Base-by-base conservation (phyloP, 2,797 vertebrate genomes). In the Rhinella marina region DNA sequence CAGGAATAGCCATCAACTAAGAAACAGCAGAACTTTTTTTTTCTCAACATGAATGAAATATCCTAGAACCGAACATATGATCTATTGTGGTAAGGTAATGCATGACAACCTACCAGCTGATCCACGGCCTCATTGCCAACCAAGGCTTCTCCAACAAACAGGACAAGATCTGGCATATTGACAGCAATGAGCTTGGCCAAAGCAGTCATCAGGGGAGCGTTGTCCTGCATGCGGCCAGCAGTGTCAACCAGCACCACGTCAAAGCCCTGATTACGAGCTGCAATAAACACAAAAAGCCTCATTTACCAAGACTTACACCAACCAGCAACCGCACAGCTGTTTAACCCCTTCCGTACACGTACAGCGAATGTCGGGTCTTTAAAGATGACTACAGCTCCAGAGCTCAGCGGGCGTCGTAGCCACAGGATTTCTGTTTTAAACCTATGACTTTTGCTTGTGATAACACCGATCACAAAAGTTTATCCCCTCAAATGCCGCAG, bases 231-330 rank as follows among this genome's bases (percentile, higher is more conserved):
- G 82, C 98, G 98, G 85, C 98, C 98, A 0, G 98, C 98, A 0
- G 98, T 99, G 94, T 99, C 98, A 94, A 99, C 98, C 95, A 99
- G 93, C 88, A 99, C 98, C 93, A 99, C 98, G 0, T 99, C 97
- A 50, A 98, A 98, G 32, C 92, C 94, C 93, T 99, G 98, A 93
- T 98, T 98, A 29, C 98, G 97, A 66, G 98, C 98, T 99, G 91
- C 2, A 78, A 1, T 25, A 16, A 4, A 29, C 27, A 32, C 27
- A 70, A 6, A 25, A 1, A 29, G 14, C 11, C n/a, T 66, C n/a
- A 13, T 66, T 62, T 27, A 11, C 7, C n/a, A 13, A 12, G 11
- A 29, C 62, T 41, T 41, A 12, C 12, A 68, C 7, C 66, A 62
- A 16, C 64, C 25, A 14, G 12, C 6, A 1, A 64, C n/a, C 10